A percentile compares a stretch with the other conserved stretches of the same genome.
Evolutionary conservation across 2,113 vertebrate genomes (phyloP).

Genomic region (Okapia johnstoni): DNA sequence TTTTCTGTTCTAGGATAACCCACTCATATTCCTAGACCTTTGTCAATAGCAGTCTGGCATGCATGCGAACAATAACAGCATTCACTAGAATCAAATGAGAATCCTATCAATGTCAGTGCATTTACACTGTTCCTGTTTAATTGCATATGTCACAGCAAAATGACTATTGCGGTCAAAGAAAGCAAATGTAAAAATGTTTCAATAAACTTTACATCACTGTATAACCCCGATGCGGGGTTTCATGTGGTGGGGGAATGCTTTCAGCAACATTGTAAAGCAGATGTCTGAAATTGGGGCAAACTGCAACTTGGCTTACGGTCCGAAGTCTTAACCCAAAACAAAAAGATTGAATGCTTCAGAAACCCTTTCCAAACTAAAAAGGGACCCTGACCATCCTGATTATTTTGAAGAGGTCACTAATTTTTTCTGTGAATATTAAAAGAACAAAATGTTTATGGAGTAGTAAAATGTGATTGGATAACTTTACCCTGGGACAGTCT

Average conservation of each 20-base stretch:
- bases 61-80: not conserved
- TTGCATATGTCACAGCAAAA: constrained; percentile 40
- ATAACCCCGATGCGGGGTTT: constrained; percentile 15
- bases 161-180: constrained; percentile 52
- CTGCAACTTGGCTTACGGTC: constrained; percentile 33
- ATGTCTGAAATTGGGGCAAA: constrained; percentile 52
- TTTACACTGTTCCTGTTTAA: constrained; percentile 48
- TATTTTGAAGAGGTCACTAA: constrained; percentile 29
- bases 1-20: not conserved
- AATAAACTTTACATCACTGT: constrained; percentile 49
- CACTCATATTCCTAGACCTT: not conserved
- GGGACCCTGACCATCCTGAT: not conserved
- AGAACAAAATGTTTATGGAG: constrained; percentile 33
- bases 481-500: not conserved
- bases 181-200: constrained; percentile 61
- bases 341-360: constrained; percentile 5
- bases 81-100: constrained; percentile 30
- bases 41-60: not conserved
- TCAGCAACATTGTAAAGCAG: constrained; percentile 55
- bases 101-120: not conserved
- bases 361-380: not conserved
- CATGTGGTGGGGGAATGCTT: constrained; percentile 37
- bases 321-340: constrained; percentile 14
- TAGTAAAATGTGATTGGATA: not conserved
- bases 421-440: constrained; percentile 28